Evolutionary conservation across 2,113 vertebrate species (phyloP), one percentile per base, ranked within the genome.

Genomic region (Bambusicola thoracicus): DNA sequence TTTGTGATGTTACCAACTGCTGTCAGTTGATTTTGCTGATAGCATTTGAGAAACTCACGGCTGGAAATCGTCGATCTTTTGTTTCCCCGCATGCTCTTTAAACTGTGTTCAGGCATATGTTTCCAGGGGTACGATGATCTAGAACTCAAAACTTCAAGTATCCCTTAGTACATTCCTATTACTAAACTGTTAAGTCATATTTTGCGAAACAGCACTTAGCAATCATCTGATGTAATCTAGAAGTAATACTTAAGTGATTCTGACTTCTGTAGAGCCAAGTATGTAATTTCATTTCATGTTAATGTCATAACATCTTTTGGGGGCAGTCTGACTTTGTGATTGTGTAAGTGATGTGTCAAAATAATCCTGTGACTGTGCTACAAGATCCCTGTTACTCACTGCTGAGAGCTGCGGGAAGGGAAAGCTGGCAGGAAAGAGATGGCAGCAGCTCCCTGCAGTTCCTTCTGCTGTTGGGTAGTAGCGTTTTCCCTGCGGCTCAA

Each of bases 331-430:
- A n/a, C 36, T 84, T 90, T 63, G 12, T 85, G 66, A 74, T n/a
- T 38, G 7, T 38, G 0, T 61, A 40, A 79, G 7, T 30, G 62
- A 1, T 10, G 14, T 80, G 34, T 73, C 11, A n/a, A 5, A 76
- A 49, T 53, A 22, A 27, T 70, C 41, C 36, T 69, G 25, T 83
- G 90, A 11, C 63, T 80, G 27, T 10, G 55, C 6, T 29, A 34
- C 3, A 22, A 40, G 51, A 53, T 25, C 17, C 0, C 0, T 41
- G 66, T 27, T 62, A 8, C 40, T 73, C 2, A 0, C 43, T 81
- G 41, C 10, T 44, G 56, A 63, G 41, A 4, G 6, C 67, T 90
- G 67, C 43, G 51, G 43, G 17, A 17, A 13, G 4, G 10, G 69
- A 19, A 74, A 48, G 55, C 41, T 88, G 76, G 22, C 11, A 46